phyloP scores from a whole-genome alignment of 92 coral and sea anemone genomes.

The Virgularia gustaviana region DNA sequence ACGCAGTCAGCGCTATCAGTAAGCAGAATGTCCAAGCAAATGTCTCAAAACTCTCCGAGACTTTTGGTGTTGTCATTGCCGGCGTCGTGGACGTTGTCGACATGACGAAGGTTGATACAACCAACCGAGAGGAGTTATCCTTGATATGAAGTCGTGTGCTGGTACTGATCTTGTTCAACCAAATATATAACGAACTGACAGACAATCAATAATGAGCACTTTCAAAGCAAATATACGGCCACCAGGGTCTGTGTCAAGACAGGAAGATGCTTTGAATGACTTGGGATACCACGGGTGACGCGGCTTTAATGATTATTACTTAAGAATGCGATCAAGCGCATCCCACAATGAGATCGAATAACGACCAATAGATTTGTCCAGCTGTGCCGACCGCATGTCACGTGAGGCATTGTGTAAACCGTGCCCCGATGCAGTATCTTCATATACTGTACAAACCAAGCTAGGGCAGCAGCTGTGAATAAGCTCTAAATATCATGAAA shows the following conservation, averaged over 20 bases:
- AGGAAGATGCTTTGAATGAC: neutral
- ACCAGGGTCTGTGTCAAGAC: too few relatives aligned
- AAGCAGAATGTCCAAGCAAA: slow-evolving; percentile 31
- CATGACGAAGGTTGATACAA: neutral
- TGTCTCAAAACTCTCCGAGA: slow-evolving; percentile 14
- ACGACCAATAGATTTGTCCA: slow-evolving; percentile 18
- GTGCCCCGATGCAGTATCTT: too few relatives aligned
- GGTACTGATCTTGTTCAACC: too few relatives aligned
- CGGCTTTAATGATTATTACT: slow-evolving; percentile 2
- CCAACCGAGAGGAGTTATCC: too few relatives aligned
- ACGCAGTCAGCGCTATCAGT: slow-evolving; percentile 20
- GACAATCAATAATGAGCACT: too few relatives aligned
- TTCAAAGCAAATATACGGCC: too few relatives aligned
- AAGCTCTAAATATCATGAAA: neutral
- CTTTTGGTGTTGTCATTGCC: slow-evolving; percentile 6
- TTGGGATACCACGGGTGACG: slow-evolving; percentile 4
- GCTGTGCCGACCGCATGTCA: neutral
- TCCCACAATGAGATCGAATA: slow-evolving; percentile 22
- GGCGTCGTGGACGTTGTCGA: neutral
- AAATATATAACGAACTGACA: too few relatives aligned
- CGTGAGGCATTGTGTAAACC: too few relatives aligned
- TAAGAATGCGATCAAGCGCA: slow-evolving; percentile 29
- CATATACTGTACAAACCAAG: too few relatives aligned
- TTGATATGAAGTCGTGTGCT: too few relatives aligned
- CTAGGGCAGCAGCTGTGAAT: too few relatives aligned